Evolutionary conservation across 2,113 vertebrate genomes (phyloP).

Genomic region (Dinomys branickii): DNA sequence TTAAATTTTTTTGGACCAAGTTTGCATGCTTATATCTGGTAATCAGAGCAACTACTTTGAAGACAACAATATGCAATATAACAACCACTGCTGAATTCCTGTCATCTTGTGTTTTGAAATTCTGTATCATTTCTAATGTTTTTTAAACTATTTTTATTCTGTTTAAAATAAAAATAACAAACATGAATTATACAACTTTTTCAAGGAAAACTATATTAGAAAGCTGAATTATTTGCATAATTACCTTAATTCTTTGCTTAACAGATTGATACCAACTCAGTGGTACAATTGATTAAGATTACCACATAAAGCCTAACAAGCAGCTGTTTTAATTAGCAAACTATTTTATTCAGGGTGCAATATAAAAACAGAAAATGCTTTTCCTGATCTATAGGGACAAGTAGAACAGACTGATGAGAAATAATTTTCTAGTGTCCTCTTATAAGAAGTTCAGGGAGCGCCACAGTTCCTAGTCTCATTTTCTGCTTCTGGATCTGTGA

Average conservation of each 20-base stretch:
- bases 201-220: slow-evolving; percentile 61
- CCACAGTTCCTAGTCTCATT: background rate
- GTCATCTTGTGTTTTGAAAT: too few species aligned
- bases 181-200: slow-evolving; percentile 56
- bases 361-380: slow-evolving; percentile 13
- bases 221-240: slow-evolving; percentile 53
- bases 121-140: too few species aligned
- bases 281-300: slow-evolving; percentile 61
- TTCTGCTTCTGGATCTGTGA: background rate
- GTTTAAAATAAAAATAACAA: background rate
- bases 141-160: too few species aligned
- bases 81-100: too few species aligned
- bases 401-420: background rate
- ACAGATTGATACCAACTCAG: slow-evolving; percentile 54
- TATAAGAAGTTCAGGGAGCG: background rate
- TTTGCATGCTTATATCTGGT: too few species aligned
- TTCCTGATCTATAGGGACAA: background rate
- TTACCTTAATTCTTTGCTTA: slow-evolving; percentile 65
- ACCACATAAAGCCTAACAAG: slow-evolving; percentile 31
- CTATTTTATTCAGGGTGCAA: slow-evolving; percentile 52
- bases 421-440: background rate
- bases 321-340: slow-evolving; percentile 55
- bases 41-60: too few species aligned
- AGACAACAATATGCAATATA: too few species aligned
- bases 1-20: too few species aligned